These are phyloP conservation scores for Vombatus ursinus DNA, from an alignment of 2,113 vertebrate genomes.

Conservation along the genomic window DNA sequence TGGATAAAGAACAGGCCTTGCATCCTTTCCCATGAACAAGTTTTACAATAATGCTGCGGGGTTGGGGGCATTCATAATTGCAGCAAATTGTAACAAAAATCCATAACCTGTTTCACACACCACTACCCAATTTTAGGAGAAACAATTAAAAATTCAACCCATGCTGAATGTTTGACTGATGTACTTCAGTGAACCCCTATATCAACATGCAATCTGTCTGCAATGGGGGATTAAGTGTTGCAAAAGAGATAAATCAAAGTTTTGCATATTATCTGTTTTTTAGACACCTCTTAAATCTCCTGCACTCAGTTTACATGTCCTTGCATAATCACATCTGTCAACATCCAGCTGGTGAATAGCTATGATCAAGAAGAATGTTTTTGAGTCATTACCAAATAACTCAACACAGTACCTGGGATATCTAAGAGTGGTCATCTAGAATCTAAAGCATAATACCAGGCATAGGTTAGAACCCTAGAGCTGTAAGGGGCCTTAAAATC, in stretches of 20 bases:
- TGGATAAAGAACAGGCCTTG: background rate
- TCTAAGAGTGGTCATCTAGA: background rate
- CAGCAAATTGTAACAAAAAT: background rate
- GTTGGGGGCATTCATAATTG: background rate
- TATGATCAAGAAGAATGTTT: conserved; percentile 43
- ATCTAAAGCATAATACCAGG: background rate
- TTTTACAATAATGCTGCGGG: background rate
- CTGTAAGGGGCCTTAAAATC: background rate
- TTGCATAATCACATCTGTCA: background rate
- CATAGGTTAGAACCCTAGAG: background rate
- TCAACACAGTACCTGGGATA: background rate
- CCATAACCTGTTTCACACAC: background rate
- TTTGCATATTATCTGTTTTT: background rate
- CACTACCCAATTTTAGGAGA: conserved; percentile 4
- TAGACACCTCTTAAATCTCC: background rate
- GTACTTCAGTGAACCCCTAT: background rate
- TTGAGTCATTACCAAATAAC: background rate
- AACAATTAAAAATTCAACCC: conserved; percentile 26
- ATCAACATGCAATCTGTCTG: background rate
- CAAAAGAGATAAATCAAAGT: conserved; percentile 45
- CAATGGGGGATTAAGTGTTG: conserved; percentile 19
- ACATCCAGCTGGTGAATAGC: background rate
- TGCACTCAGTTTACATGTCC: background rate
- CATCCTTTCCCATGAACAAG: background rate
- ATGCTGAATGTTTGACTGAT: conserved; percentile 4